These are phyloP conservation scores for Diarsia dahlii DNA, from an alignment of 2,888 invertebrate species.

Conservation along the genomic window DNA sequence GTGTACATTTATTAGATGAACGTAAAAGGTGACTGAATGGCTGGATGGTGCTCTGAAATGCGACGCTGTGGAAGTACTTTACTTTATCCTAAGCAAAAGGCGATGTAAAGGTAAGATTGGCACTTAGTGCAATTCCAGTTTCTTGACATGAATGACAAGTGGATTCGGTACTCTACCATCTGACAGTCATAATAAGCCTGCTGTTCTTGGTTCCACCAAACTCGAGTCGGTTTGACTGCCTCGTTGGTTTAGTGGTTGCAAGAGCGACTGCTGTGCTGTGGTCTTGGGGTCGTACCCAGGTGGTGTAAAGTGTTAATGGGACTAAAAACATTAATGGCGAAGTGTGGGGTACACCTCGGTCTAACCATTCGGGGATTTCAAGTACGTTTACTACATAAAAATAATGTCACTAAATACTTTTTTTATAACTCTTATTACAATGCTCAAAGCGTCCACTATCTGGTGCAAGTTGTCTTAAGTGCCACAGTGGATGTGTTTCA, in stretches of 20 bases:
- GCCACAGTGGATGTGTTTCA: constrained; percentile 24
- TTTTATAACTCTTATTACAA: background rate
- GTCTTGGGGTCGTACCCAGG: too few relatives aligned
- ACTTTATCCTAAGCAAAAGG: background rate
- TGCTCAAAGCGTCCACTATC: background rate
- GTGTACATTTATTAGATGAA: constrained; percentile 21
- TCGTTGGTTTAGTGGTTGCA: too few relatives aligned
- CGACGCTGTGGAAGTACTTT: constrained; percentile 4
- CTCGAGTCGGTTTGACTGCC: too few relatives aligned
- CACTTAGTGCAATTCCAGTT: background rate
- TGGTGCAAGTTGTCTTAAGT: constrained; percentile 10
- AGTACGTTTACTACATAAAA: background rate
- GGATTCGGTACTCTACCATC: background rate
- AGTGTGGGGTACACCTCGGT: too few relatives aligned
- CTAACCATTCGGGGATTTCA: too few relatives aligned
- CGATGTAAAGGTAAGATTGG: background rate
- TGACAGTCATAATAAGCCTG: background rate
- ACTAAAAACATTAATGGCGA: too few relatives aligned
- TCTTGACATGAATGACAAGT: background rate
- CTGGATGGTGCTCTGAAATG: constrained; percentile 35
- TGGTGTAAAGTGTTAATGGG: too few relatives aligned
- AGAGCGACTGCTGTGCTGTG: too few relatives aligned
- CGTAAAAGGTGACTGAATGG: background rate
- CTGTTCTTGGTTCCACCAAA: too few relatives aligned
- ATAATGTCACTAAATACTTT: background rate